Conservation (phyloP, 30 jellyfish, hydroid and myxozoan genomes). For the Hydra vulgaris region DNA sequence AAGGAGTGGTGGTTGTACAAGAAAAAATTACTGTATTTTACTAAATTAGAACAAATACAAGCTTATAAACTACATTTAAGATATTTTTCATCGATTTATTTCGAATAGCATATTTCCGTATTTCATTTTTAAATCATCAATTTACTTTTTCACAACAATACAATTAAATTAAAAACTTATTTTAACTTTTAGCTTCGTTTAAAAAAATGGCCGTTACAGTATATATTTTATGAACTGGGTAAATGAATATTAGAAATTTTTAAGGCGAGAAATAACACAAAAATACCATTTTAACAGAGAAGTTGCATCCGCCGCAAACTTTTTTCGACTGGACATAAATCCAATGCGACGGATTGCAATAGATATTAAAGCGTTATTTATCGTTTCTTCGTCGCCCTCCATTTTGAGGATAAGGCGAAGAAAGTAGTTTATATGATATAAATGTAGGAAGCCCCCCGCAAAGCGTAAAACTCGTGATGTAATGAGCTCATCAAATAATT, state of each 20-base stretch:
- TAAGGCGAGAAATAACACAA: slow-evolving; percentile 18
- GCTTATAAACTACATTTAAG: too few species aligned
- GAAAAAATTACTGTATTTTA: too few species aligned
- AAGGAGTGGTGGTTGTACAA: too few species aligned
- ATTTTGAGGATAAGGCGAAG: slow-evolving; percentile 30
- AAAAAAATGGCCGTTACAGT: neutral
- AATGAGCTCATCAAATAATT: neutral
- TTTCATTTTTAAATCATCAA: too few species aligned
- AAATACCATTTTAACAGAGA: slow-evolving; percentile 25
- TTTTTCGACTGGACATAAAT: slow-evolving; percentile 13
- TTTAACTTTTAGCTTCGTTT: neutral
- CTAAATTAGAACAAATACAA: too few species aligned
- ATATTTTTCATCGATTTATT: too few species aligned
- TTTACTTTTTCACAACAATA: too few species aligned
- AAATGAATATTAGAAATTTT: neutral
- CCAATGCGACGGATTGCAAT: slow-evolving; percentile 32
- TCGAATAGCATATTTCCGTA: neutral
- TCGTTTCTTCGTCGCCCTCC: slow-evolving; percentile 35
- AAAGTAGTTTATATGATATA: slow-evolving; percentile 4
- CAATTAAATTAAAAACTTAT: too few species aligned
- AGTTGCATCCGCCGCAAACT: slow-evolving; percentile 11
- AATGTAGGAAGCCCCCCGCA: slow-evolving; percentile 25
- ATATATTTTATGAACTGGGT: neutral
- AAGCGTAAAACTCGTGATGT: slow-evolving; percentile 10
- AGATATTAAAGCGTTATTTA: slow-evolving; percentile 26